Conservation (phyloP, 2,797 vertebrate species). For the Gymnocypris eckloni region DNA sequence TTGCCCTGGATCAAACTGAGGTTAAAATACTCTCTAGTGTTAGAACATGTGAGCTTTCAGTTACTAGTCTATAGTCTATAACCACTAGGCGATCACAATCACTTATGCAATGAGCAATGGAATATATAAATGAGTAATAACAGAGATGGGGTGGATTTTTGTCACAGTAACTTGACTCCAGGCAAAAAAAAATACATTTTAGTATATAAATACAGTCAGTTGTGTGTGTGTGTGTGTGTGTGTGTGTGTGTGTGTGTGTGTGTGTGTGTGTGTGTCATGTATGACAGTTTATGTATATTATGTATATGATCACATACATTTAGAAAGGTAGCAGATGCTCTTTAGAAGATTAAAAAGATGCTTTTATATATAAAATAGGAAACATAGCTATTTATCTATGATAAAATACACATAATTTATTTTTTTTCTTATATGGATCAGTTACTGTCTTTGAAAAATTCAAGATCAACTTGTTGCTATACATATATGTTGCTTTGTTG, state of each 20-base stretch:
- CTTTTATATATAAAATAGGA: conserved; percentile 73
- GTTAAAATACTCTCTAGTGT: background rate
- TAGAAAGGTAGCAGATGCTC: conserved; percentile 62
- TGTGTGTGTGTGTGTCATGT: background rate
- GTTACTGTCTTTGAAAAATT: conserved; percentile 70
- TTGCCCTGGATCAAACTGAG: background rate
- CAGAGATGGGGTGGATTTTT: background rate
- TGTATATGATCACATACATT: conserved; percentile 57
- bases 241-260: conserved; percentile 42
- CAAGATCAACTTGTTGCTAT: conserved; percentile 67
- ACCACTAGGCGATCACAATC: background rate
- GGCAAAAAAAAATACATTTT: background rate
- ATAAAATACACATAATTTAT: conserved; percentile 82
- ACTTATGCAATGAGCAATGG: background rate
- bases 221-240: conserved; percentile 29
- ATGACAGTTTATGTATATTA: background rate
- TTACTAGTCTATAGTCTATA: conserved; percentile 8
- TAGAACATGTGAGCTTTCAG: conserved; percentile 11
- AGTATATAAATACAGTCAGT: conserved; percentile 56
- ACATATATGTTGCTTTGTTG: conserved; percentile 55
- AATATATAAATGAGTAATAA: background rate
- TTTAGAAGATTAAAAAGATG: conserved; percentile 65
- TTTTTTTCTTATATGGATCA: conserved; percentile 72
- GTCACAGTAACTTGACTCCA: background rate
- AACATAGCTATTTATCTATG: conserved; percentile 81